Evolutionary conservation across 2,113 vertebrate genomes (phyloP), one percentile per base, ranked within the genome.

Genomic region (Tachuris rubrigastra): DNA sequence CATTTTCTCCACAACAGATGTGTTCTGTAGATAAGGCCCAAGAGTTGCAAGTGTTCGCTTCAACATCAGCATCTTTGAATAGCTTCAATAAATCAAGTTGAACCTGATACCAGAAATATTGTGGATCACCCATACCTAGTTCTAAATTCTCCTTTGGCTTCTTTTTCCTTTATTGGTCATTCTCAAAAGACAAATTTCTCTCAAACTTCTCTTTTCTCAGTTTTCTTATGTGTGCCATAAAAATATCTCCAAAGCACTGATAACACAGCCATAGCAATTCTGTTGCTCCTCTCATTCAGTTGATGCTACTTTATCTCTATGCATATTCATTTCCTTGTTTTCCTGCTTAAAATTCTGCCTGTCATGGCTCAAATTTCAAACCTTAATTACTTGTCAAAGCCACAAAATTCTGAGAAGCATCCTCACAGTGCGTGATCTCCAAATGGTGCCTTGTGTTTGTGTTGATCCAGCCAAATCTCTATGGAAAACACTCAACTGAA

Each of bases 271-370:
- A 21, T 41, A 39, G 12, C 20, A 58, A 24, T 75, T 79, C 11
- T 87, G 66, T 1, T 84, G 92, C 62, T 95, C n/a, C 41, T 67
- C 18, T 91, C 37, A 42, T 66, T 83, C 75, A 74, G 28, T 50
- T 84, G 30, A 80, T 71, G 28, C 23, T 84, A 67, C 60, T 68
- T 30, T 77, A 8, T 74, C 25, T 85, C 27, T 72, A 78, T 56
- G 16, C 58, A 65, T 71, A 79, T 31, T 79, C 8, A 75, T 94
- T 89, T 92, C 59, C 49, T 83, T 94, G 50, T 83, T 96, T 95
- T 44, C 31, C n/a, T 71, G 21, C 52, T 94, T 87, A 94, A 95
- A 93, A 91, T 95, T 95, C 62, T 82, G 44, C 27, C 31, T 65
- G 22, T 68, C n/a, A 16, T 73, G 52, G 56, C 71, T 91, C 55